These are phyloP conservation scores for Athrips mouffetella DNA, from an alignment of 2,888 invertebrate species.

Conservation along the genomic window DNA sequence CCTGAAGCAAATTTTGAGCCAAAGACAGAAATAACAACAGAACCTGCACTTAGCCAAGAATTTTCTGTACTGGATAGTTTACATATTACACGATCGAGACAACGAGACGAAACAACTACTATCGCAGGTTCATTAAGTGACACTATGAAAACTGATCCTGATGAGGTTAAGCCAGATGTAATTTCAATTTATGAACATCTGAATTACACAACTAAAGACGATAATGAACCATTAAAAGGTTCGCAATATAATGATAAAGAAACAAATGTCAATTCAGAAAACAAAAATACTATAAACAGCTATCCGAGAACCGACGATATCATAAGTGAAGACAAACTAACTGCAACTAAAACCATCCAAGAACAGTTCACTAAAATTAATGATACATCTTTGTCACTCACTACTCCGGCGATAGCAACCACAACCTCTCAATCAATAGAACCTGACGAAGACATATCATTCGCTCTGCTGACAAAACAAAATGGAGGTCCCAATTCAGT, in stretches of 20 bases:
- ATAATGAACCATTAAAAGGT: conserved; percentile 15
- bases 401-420: conserved; percentile 31
- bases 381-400: too few species aligned
- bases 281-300: conserved; percentile 18
- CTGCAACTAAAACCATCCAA: background rate
- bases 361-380: background rate
- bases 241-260: background rate
- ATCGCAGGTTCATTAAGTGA: background rate
- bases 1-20: conserved; percentile 20
- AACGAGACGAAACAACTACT: background rate
- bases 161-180: background rate
- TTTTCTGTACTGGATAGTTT: background rate
- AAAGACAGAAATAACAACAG: conserved; percentile 16
- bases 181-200: background rate
- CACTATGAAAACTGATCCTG: background rate
- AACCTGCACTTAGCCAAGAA: conserved; percentile 13
- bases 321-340: conserved; percentile 20
- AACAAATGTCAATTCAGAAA: conserved; percentile 13
- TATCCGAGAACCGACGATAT: conserved; percentile 10
- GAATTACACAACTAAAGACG: conserved; percentile 24
- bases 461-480: conserved; percentile 13
- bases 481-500: background rate
- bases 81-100: background rate
- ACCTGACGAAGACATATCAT: conserved; percentile 30
- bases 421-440: conserved; percentile 24